Base-by-base conservation (phyloP, 2,113 vertebrate species). In the Epinephelus fuscoguttatus region DNA sequence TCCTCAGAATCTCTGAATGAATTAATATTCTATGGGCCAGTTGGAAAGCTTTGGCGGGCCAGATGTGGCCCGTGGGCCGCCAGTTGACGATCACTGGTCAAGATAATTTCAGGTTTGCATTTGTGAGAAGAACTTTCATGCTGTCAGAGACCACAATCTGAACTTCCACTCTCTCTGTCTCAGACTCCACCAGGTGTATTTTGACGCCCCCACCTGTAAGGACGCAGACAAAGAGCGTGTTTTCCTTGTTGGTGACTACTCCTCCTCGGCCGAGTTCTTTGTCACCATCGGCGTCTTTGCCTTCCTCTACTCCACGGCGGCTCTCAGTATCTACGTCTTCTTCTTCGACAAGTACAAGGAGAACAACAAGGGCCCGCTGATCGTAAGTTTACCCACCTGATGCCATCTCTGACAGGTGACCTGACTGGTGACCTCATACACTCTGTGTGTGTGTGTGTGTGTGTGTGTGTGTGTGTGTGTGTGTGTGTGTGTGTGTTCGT, bases 111-210 rank as follows among this genome's bases (percentile, higher is more conserved):
- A 42, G 40, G 40, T 42, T 42, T 11, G 8, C 40, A 1, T 9
- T 7, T 42, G 40, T 42, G 40, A 42, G 2, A 42, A 8, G 42
- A 11, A 42, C 42, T 42, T 9, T 10, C 33, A 6, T 37, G 33
- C 5, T 37, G 33, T 37, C 33, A 37, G 33, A 7, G 33, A 37
- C 33, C 33, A 37, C 33, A 37, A 37, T 37, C 33, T 37, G 33
- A 50, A 18, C 14, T 15, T 17, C 1, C 4, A 3, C 11, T 2
- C 69, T 42, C 72, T 15, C 10, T 69, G 45, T 72, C 45, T 25
- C 81, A 98, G 97, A 94, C 96, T 97, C 70, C 96, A 98, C 92
- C 96, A 97, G 94, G 96, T 96, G 70, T 96, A 96, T 70, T 97
- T 97, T 45, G 90, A 96, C 12, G 95, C 95, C 17, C 97, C 97